These are phyloP conservation scores for Caenorhabditis sp. DNA, from an alignment of 2,888 invertebrate genomes.

Conservation along the genomic window DNA sequence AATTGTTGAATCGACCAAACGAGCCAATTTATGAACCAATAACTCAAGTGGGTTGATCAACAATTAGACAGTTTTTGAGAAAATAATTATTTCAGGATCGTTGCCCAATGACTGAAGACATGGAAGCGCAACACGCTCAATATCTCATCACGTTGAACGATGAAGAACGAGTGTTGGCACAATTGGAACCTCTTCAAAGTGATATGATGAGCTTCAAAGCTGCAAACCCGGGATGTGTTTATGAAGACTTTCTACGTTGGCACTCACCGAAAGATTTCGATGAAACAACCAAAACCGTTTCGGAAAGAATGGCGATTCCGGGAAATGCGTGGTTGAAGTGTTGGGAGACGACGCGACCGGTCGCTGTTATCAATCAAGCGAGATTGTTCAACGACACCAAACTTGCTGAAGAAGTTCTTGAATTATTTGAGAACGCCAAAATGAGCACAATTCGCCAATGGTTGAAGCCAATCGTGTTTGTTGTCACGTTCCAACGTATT, in stretches of 20 bases:
- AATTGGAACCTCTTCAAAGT: slow-evolving; percentile 90
- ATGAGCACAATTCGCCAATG: slow-evolving; percentile 27
- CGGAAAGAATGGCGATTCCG: slow-evolving; percentile 79
- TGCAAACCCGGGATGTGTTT: slow-evolving; percentile 87
- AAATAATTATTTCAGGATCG: slow-evolving; percentile 79
- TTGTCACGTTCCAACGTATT: slow-evolving; percentile 17
- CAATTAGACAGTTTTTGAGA: background rate
- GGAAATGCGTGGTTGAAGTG: slow-evolving; percentile 91
- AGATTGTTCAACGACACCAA: slow-evolving; percentile 93
- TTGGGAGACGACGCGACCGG: slow-evolving; percentile 87
- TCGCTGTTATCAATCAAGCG: slow-evolving; percentile 87
- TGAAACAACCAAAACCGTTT: slow-evolving; percentile 72
- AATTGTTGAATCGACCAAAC: slow-evolving; percentile 73
- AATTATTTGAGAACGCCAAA: slow-evolving; percentile 31
- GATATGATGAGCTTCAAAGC: slow-evolving; percentile 99
- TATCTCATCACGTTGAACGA: slow-evolving; percentile 87
- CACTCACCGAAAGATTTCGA: slow-evolving; percentile 96
- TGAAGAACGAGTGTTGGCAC: slow-evolving; percentile 87
- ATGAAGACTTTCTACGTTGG: slow-evolving; percentile 97
- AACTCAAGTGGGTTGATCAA: slow-evolving; percentile 75
- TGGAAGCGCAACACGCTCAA: slow-evolving; percentile 90
- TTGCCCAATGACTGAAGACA: slow-evolving; percentile 95
- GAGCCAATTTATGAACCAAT: slow-evolving; percentile 83
- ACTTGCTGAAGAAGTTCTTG: slow-evolving; percentile 84
- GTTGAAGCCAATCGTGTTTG: slow-evolving; percentile 31